Evolutionary conservation across 2,888 invertebrate species (phyloP), one percentile per base, ranked within the genome.

Genomic region (Polyommatus iphigenia): DNA sequence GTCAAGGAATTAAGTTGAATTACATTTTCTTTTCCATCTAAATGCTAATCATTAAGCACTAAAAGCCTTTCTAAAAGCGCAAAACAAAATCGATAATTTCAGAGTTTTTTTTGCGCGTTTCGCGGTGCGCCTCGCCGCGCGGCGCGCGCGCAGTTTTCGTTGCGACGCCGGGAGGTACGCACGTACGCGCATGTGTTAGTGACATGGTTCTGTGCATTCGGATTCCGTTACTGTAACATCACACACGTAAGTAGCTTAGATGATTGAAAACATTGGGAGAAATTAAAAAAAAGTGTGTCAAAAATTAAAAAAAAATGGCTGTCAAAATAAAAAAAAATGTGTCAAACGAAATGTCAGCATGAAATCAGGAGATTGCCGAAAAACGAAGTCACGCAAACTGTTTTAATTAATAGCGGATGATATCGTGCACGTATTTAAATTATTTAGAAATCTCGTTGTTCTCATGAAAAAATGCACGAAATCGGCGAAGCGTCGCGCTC

Each of bases 391-490:
- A 89, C 88, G 89, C 88, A 84, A 86, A 82, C 86, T 89, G 88
- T 91, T 90, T 86, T 86, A 87, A 87, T 90, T 91, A 90, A 89
- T 88, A 85, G 85, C 85, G 85, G 82, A 86, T 85, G 83, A 83
- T 87, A 85, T 88, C 92, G 91, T 92, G 92, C 90, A 87, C 88
- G 90, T 91, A 93, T 93, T 92, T 91, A 93, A 92, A 93, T 93
- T 90, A 92, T 93, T 93, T 93, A 93, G 93, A 93, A 93, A 93
- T 89, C 91, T 85, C 85, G 54, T 46, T 89, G 89, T 88, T 89
- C 92, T 89, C 86, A 89, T 91, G 92, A 88, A 88, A 91, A 93
- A 92, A 89, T 89, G 91, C 88, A 91, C 89, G 91, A 90, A 91
- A 90, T 88, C 93, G 90, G 71, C 90, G 88, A 84, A 91, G 92